These are phyloP conservation scores for Spinus pinus DNA, from an alignment of 2,797 vertebrate species.

Conservation along the genomic window DNA sequence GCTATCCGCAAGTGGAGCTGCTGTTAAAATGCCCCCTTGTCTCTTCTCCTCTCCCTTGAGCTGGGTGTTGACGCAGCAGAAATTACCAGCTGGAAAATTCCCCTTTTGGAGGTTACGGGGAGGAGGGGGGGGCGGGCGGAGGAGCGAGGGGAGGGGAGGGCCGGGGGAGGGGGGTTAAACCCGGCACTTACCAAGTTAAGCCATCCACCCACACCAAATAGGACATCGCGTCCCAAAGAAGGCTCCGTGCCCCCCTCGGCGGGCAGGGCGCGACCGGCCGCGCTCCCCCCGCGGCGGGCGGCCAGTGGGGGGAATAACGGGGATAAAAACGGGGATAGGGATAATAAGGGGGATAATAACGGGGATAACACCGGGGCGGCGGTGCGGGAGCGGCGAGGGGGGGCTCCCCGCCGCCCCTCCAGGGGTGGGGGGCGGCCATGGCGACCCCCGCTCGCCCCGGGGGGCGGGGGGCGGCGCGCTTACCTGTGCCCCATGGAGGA, in stretches of 20 bases:
- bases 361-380: not conserved
- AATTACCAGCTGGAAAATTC: conserved; percentile 93
- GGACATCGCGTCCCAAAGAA: conserved; percentile 19
- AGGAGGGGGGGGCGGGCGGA: conserved; percentile 48
- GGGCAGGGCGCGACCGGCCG: not conserved
- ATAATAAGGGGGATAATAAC: not conserved
- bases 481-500: conserved; percentile 35
- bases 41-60: conserved; percentile 75
- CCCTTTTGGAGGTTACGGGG: conserved; percentile 84
- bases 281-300: not conserved
- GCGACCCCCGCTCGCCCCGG: not conserved
- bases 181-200: conserved; percentile 53
- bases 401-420: not conserved
- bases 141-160: conserved; percentile 61
- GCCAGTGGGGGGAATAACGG: not conserved
- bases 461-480: not conserved
- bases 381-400: not conserved
- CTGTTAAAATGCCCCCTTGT: conserved; percentile 74
- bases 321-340: not conserved
- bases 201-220: conserved; percentile 49
- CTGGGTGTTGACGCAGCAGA: conserved; percentile 95
- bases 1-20: conserved; percentile 66
- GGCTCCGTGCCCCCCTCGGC: not conserved
- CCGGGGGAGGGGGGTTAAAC: conserved; percentile 71
- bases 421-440: not conserved